These are phyloP conservation scores for Pseudomyrmex gracilis DNA, from an alignment of 1,140 invertebrate species.

Conservation along the genomic window DNA sequence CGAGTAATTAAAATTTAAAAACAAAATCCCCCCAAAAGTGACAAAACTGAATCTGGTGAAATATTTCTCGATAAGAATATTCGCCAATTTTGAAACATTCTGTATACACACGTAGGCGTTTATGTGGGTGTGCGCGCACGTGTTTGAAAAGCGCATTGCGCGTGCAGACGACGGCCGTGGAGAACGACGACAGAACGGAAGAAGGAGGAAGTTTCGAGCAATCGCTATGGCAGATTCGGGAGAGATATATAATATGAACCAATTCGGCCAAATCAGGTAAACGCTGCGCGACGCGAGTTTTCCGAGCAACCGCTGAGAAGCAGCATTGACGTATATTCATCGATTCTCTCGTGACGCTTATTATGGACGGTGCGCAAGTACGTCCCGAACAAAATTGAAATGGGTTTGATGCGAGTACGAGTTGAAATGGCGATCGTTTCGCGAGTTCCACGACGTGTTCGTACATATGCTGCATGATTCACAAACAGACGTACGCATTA, in stretches of 20 bases:
- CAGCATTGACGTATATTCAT: slow-evolving; percentile 20
- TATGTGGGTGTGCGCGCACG: neutral
- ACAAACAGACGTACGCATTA: neutral
- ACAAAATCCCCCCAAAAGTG: neutral
- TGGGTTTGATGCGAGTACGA: slow-evolving; percentile 8
- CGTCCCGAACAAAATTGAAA: slow-evolving; percentile 44
- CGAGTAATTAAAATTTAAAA: too few species aligned
- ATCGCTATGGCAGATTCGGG: slow-evolving; percentile 62
- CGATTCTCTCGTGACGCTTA: neutral
- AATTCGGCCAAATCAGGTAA: slow-evolving; percentile 70
- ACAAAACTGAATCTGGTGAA: neutral
- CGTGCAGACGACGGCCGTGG: neutral
- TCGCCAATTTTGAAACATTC: neutral
- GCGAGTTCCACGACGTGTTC: neutral
- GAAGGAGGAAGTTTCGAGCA: slow-evolving; percentile 26
- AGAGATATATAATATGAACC: slow-evolving; percentile 56
- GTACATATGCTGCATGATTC: too few species aligned
- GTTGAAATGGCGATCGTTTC: slow-evolving; percentile 16
- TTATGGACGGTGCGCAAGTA: neutral
- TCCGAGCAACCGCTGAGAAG: neutral
- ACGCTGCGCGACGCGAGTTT: slow-evolving; percentile 57
- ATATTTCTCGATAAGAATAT: neutral
- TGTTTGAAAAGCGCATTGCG: slow-evolving; percentile 22
- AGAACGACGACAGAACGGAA: neutral
- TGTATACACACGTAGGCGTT: neutral